phyloP scores from a whole-genome alignment of 1,140 invertebrate species.

The Augochlora pura region DNA sequence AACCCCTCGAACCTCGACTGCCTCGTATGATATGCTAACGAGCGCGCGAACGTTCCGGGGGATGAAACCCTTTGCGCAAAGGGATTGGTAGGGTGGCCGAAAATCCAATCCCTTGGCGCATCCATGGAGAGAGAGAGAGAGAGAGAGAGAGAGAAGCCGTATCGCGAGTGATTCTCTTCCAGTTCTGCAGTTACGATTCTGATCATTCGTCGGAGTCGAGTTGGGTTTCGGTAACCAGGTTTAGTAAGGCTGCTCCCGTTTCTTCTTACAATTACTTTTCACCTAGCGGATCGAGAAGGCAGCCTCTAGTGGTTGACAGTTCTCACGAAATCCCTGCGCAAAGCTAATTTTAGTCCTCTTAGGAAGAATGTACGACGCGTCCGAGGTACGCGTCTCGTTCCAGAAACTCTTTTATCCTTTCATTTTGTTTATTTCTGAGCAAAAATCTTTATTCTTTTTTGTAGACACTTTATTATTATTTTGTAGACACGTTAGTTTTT shows the following conservation, averaged over 20 bases:
- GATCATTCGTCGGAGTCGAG: conserved; percentile 14
- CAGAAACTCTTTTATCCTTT: too few species aligned
- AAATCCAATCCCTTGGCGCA: conserved; percentile 64
- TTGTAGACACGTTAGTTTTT: too few species aligned
- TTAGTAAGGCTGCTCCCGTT: conserved; percentile 16
- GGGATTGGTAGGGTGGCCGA: conserved; percentile 52
- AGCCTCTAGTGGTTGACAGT: too few species aligned
- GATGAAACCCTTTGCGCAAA: conserved; percentile 52
- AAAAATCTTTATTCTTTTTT: too few species aligned
- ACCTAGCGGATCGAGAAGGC: background rate
- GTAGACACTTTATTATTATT: too few species aligned
- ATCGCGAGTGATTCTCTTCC: conserved; percentile 48
- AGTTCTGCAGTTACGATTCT: conserved; percentile 23
- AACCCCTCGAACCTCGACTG: conserved; percentile 61
- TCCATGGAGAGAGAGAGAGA: background rate
- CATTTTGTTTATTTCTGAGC: too few species aligned
- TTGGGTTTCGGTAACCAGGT: background rate
- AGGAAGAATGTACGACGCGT: too few species aligned
- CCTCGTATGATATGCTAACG: conserved; percentile 72
- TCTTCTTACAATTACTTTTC: background rate
- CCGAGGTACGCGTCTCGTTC: too few species aligned
- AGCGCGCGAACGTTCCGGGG: conserved; percentile 63
- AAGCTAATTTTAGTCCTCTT: too few species aligned
- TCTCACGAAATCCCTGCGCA: too few species aligned
- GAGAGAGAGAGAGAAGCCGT: conserved; percentile 60